Base-by-base conservation (phyloP, 1,140 invertebrate species). In the Brachystomella parvula region DNA sequence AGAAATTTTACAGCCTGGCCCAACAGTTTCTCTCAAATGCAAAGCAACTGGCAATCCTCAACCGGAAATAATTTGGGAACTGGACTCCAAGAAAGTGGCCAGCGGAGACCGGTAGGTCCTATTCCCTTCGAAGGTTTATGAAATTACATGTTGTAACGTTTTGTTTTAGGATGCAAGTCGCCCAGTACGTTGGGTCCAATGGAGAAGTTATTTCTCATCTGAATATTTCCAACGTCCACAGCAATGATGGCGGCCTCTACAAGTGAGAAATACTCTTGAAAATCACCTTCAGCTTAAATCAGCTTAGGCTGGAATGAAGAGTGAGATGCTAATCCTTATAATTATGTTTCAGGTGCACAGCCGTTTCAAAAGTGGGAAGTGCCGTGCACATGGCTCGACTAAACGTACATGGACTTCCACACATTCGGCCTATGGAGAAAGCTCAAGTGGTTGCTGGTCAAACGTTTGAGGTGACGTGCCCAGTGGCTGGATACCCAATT, bases 121-220 rank as follows among this genome's bases (percentile, higher is more conserved):
- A 58, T 39, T 47, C 3, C 21, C 31, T 56, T n/a, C 2, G n/a
- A 57, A 26, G 31, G 31, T 17, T 17, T 56, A 6, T 47, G 21
- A 0, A 2, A 39, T 39, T 61, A 59, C 24, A 3, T 3, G 3
- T 35, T 35, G 6, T 39, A 61, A 3, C 67, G 17, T 70, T 32
- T 68, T 57, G 59, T 72, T 75, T 63, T 66, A 83, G 84, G 68
- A 76, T 86, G 59, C 86, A 89, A 79, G 88, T 94, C 72, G 91
- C 90, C 63, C 90, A 93, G 76, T 92, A 90, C 76, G 87, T 90
- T 1, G 90, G 89, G 0, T 85, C 88, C 3, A 89, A 89, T 70
- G 93, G 93, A 17, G 92, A 96, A 80, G 90, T 96, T 21, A 89
- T 95, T 56, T 95, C 92, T 1, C 89, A 94, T 77, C 81, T 98